A percentile compares a stretch with the other conserved stretches of the same genome.
phyloP scores from a whole-genome alignment of 2,797 vertebrate species.

The Pseudochirops corinnae region DNA sequence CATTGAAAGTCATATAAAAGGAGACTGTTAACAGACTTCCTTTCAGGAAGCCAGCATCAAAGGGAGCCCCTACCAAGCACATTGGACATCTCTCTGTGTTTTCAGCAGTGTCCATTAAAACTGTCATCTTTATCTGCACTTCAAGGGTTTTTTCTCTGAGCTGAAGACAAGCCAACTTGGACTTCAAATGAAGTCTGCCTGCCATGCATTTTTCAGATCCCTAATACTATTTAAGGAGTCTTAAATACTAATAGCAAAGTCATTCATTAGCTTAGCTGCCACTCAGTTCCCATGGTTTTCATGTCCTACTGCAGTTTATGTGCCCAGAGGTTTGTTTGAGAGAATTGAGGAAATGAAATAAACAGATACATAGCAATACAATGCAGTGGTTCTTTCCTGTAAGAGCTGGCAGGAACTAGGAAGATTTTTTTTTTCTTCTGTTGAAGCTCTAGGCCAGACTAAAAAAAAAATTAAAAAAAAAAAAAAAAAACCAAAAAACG shows the following conservation, averaged over 20 bases:
- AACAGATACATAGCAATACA: neutral
- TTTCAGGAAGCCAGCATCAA: neutral
- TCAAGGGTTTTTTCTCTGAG: neutral
- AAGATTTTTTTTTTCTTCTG: conserved; percentile 26
- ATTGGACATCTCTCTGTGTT: neutral
- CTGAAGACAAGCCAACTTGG: conserved; percentile 17
- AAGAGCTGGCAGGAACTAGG: conserved; percentile 35
- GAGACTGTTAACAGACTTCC: neutral
- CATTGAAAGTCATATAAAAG: neutral
- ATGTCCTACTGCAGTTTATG: neutral
- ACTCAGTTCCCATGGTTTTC: neutral
- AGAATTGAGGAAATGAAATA: conserved; percentile 4
- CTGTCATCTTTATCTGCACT: conserved; percentile 19
- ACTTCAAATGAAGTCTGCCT: neutral
- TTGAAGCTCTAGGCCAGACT: neutral
- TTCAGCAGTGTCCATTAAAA: neutral
- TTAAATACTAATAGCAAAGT: conserved; percentile 15
- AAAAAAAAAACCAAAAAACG: neutral
- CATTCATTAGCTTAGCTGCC: conserved; percentile 17
- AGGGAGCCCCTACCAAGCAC: neutral
- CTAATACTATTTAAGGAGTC: neutral
- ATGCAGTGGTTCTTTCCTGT: neutral
- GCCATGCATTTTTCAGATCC: conserved; percentile 11
- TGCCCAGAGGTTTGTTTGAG: neutral
- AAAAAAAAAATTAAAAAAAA: neutral